Conservation (phyloP, 2,888 invertebrate species). For the Plusia festucae region DNA sequence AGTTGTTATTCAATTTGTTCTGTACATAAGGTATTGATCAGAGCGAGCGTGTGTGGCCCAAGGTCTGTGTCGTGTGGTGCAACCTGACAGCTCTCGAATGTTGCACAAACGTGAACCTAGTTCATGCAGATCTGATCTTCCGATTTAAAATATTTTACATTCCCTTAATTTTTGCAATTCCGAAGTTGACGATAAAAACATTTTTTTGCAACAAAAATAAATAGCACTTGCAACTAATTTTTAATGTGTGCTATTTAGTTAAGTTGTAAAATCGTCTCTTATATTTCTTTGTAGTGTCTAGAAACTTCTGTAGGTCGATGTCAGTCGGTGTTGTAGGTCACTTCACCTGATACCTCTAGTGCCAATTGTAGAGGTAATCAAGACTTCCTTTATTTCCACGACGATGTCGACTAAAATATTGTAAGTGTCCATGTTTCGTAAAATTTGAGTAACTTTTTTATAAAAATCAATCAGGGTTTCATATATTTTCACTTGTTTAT, state of each 20-base stretch:
- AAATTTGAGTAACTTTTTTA: background rate
- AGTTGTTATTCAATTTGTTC: slow-evolving; percentile 22
- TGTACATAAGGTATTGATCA: slow-evolving; percentile 27
- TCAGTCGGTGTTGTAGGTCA: too few species aligned
- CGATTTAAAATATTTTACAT: slow-evolving; percentile 22
- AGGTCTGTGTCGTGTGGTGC: slow-evolving; percentile 72
- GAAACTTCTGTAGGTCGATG: slow-evolving; percentile 15
- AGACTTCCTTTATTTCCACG: background rate
- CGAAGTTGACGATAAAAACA: too few species aligned
- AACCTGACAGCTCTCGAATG: slow-evolving; percentile 62
- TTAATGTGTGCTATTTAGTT: too few species aligned
- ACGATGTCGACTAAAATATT: background rate
- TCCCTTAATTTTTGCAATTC: background rate
- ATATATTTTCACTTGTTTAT: background rate
- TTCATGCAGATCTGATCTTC: slow-evolving; percentile 55
- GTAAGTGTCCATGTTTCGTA: background rate
- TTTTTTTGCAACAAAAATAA: too few species aligned
- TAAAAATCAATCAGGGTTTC: too few species aligned
- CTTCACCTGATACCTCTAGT: background rate
- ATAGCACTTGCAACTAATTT: too few species aligned
- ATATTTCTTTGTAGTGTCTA: slow-evolving; percentile 11
- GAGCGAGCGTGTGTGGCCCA: slow-evolving; percentile 57
- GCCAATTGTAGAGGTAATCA: slow-evolving; percentile 7
- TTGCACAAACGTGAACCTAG: slow-evolving; percentile 60
- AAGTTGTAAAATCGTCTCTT: too few species aligned